Conservation (phyloP, 1,140 invertebrate genomes). For the Galleria mellonella region DNA sequence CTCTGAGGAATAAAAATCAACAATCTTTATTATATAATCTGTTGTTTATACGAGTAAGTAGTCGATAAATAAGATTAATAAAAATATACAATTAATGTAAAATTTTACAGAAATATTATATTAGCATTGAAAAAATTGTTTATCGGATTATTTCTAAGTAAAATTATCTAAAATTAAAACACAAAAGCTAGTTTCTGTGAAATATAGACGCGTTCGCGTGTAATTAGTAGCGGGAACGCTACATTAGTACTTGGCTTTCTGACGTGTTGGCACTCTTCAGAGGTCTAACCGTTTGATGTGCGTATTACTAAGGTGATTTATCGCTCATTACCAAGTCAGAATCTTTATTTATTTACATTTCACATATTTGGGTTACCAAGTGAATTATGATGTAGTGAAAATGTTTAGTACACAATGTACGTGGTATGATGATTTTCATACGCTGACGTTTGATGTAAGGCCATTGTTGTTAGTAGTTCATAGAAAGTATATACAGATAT, state of each 20-base stretch:
- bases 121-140: no score
- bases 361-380: conserved; percentile 20
- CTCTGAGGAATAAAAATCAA: no score
- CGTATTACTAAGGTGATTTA: conserved; percentile 24
- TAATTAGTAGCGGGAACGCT: conserved; percentile 20
- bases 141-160: not conserved
- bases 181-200: not conserved
- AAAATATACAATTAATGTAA: no score
- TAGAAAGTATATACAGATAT: no score
- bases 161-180: not conserved
- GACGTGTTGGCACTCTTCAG: conserved; percentile 16
- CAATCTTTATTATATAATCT: no score
- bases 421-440: not conserved
- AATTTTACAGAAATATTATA: no score
- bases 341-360: conserved; percentile 20
- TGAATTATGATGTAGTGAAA: conserved; percentile 17
- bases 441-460: no score
- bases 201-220: not conserved
- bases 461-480: not conserved
- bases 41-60: no score
- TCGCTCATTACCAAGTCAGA: conserved; percentile 14
- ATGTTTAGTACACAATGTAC: no score
- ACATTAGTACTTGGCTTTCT: conserved; percentile 15
- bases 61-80: no score
- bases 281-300: conserved; percentile 25